These are phyloP conservation scores for Silurus aristotelis DNA, from an alignment of 2,797 vertebrate genomes.

Conservation along the genomic window DNA sequence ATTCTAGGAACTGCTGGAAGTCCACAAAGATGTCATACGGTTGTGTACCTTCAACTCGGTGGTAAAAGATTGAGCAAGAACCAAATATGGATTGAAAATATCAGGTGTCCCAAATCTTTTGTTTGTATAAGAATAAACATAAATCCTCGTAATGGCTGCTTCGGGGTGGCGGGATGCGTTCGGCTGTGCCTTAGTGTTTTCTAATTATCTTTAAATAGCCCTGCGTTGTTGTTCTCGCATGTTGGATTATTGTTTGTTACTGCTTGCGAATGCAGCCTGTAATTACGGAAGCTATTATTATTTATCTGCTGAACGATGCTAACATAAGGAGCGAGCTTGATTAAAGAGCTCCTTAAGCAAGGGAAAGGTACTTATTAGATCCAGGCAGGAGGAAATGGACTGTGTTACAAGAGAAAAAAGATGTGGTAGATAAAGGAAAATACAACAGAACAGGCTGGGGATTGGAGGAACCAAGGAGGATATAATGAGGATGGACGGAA, in stretches of 20 bases:
- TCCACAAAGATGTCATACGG: too few relatives aligned
- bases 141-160: slow-evolving; percentile 7
- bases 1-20: too few relatives aligned
- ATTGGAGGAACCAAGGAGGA: slow-evolving; percentile 26
- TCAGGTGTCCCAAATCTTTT: too few relatives aligned
- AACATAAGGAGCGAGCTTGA: slow-evolving; percentile 1
- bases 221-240: slow-evolving; percentile 3
- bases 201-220: slow-evolving; percentile 27
- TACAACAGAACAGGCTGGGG: slow-evolving; percentile 9
- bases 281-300: slow-evolving; percentile 42
- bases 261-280: slow-evolving; percentile 16
- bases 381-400: slow-evolving; percentile 34
- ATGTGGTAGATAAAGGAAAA: slow-evolving; percentile 21
- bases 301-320: slow-evolving; percentile 16
- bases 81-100: too few relatives aligned
- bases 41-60: too few relatives aligned
- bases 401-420: slow-evolving; percentile 10
- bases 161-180: background rate
- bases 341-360: slow-evolving; percentile 16
- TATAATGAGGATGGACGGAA: slow-evolving; percentile 30
- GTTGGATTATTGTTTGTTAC: slow-evolving; percentile 31
- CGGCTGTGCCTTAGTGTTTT: slow-evolving; percentile 7
- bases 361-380: slow-evolving; percentile 4
- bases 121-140: slow-evolving; percentile 6
- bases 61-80: too few relatives aligned